Evolutionary conservation across 2,797 vertebrate genomes (phyloP), one percentile per base, ranked within the genome.

Genomic region (Falco columbarius): DNA sequence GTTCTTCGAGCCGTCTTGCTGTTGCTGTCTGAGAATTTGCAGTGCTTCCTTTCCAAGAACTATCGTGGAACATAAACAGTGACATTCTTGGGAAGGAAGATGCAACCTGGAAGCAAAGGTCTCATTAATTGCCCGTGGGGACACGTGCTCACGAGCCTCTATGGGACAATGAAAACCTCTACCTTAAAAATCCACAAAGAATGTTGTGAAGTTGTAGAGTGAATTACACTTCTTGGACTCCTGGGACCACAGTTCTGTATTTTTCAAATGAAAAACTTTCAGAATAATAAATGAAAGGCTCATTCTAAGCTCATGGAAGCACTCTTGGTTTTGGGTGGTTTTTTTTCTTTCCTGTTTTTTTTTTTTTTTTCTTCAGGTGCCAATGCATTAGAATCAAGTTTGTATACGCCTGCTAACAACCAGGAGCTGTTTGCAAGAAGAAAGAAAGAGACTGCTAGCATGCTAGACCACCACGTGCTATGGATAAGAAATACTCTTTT

Each of bases 141-240:
- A 61, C n/a, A 26, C 1, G 5, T 0, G 3, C 40, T 67, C 61
- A 49, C 0, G 2, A 61, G 44, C 46, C 40, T 46, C 55, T 55
- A 18, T 18, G 56, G 27, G 65, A 91, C 68, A 56, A 24, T 34
- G 73, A 38, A 71, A 86, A 74, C 14, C 22, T 73, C 42, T 14
- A 23, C 12, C 27, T 56, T 40, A 49, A 72, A 85, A 80, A 73
- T 47, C n/a, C 63, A 38, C 34, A 26, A 26, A 62, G 52, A 82
- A 40, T 13, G 56, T 74, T 1, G 1, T 11, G 79, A 73, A 3
- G 3, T 3, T 29, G n/a, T 26, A 49, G 27, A 67, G 32, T 30
- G 8, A 63, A 61, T 63, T 67, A 20, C 2, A 11, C 13, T 54
- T 47, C 36, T 30, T n/a, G 73, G 32, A 32, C 34, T 49, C 52